These are phyloP conservation scores for Dufourea novaeangliae DNA, from an alignment of 1,140 invertebrate genomes.

Conservation along the genomic window DNA sequence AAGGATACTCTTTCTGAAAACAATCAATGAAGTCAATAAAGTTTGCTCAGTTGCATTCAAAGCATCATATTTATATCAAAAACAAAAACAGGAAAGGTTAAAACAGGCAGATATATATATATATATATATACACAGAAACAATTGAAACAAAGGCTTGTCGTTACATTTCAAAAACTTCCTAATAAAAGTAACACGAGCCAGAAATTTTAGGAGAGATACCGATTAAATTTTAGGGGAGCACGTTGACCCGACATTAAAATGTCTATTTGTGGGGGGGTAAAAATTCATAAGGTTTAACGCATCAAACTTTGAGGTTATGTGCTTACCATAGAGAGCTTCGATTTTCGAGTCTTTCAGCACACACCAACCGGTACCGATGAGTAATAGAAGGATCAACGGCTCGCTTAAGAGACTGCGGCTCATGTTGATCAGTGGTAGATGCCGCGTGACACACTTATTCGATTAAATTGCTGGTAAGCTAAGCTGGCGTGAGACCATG, in stretches of 20 bases:
- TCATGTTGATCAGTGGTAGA: slow-evolving; percentile 28
- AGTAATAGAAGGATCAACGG: slow-evolving; percentile 17
- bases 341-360: background rate
- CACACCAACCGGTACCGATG: background rate
- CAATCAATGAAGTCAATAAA: too few relatives aligned
- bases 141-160: too few relatives aligned
- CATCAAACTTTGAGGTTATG: slow-evolving; percentile 62
- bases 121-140: too few relatives aligned
- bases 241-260: background rate
- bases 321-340: slow-evolving; percentile 37
- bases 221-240: background rate
- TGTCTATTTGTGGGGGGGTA: background rate
- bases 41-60: too few relatives aligned
- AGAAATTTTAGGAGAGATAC: too few relatives aligned
- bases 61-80: too few relatives aligned
- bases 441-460: slow-evolving; percentile 36
- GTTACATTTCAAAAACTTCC: too few relatives aligned
- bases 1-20: too few relatives aligned
- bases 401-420: background rate
- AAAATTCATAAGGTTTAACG: background rate
- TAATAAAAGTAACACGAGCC: background rate
- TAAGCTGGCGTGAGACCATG: slow-evolving; percentile 26
- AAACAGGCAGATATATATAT: too few relatives aligned
- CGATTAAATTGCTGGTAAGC: slow-evolving; percentile 9
- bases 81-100: too few relatives aligned